These are phyloP conservation scores for Hippasteria phrygiana DNA, from an alignment of 53 echinoderm and acorn worm species.

Conservation along the genomic window DNA sequence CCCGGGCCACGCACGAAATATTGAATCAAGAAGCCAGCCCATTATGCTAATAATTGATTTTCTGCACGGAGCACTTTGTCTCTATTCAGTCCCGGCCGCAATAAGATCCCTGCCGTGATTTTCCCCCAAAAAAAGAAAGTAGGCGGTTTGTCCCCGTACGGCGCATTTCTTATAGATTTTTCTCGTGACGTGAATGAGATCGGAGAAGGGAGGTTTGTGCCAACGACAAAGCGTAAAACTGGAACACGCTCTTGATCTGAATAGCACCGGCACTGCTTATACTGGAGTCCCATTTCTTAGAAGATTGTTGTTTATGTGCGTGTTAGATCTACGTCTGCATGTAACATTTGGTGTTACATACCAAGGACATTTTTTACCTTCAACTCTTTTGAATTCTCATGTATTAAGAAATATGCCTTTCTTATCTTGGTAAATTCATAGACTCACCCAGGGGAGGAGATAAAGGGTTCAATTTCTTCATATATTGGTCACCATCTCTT, in stretches of 20 bases:
- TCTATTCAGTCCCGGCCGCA: background rate
- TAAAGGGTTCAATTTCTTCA: too few species aligned
- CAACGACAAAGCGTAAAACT: background rate
- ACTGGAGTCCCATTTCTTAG: background rate
- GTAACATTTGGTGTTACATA: too few species aligned
- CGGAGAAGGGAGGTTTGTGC: background rate
- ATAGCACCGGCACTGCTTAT: background rate
- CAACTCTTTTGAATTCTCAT: too few species aligned
- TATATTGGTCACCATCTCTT: too few species aligned
- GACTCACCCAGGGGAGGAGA: too few species aligned
- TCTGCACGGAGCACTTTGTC: slow-evolving; percentile 51
- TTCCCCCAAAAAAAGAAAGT: background rate
- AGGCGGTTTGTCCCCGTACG: background rate
- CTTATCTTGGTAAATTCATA: too few species aligned
- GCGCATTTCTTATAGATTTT: slow-evolving; percentile 22
- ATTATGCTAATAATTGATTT: slow-evolving; percentile 67
- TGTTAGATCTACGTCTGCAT: too few species aligned
- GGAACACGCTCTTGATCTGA: background rate
- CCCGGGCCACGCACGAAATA: slow-evolving; percentile 40
- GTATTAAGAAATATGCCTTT: too few species aligned
- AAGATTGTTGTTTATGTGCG: background rate
- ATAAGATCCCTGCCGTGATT: slow-evolving; percentile 19
- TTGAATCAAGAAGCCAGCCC: slow-evolving; percentile 46
- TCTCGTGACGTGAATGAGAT: slow-evolving; percentile 14
- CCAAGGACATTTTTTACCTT: too few species aligned